Percentiles rank a stretch among this genome's conserved stretches.
These are phyloP conservation scores for Lottia scabra DNA, from an alignment of 2,888 invertebrate genomes.

Conservation along the genomic window DNA sequence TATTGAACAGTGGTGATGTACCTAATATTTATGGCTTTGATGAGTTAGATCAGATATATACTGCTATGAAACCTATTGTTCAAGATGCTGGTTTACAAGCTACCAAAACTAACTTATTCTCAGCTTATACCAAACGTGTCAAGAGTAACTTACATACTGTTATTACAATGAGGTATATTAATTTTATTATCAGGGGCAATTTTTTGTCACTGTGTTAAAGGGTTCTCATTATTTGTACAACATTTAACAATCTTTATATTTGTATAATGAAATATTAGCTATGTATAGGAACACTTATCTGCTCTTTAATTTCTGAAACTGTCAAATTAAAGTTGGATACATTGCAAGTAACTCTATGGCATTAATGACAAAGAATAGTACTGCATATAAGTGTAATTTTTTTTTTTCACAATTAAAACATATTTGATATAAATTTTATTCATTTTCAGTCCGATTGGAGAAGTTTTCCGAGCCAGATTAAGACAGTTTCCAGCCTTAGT, in stretches of 20 bases:
- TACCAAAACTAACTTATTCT: slow-evolving; percentile 77
- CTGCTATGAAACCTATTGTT: slow-evolving; percentile 80
- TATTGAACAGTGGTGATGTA: slow-evolving; percentile 70
- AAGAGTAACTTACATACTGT: slow-evolving; percentile 69
- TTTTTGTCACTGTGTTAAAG: no score
- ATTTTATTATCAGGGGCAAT: no score
- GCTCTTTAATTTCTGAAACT: no score
- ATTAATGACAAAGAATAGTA: no score
- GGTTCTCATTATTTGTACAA: no score
- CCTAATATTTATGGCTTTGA: slow-evolving; percentile 69
- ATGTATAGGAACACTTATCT: no score
- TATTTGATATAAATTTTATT: neutral
- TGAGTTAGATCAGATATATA: slow-evolving; percentile 75
- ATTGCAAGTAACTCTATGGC: no score
- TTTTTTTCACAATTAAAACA: no score
- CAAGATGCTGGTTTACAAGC: slow-evolving; percentile 81
- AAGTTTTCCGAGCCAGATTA: slow-evolving; percentile 69
- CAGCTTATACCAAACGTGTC: slow-evolving; percentile 68
- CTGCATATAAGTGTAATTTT: no score
- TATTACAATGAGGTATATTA: slow-evolving; percentile 71
- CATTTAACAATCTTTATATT: no score
- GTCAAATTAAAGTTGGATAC: no score
- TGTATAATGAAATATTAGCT: no score
- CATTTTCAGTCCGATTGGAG: slow-evolving; percentile 73
- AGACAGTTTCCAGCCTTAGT: slow-evolving; percentile 70